A percentile compares a stretch with the other conserved stretches of the same genome.
Conservation (phyloP, 2,888 invertebrate genomes). For the Tolmerus cingulatus region DNA sequence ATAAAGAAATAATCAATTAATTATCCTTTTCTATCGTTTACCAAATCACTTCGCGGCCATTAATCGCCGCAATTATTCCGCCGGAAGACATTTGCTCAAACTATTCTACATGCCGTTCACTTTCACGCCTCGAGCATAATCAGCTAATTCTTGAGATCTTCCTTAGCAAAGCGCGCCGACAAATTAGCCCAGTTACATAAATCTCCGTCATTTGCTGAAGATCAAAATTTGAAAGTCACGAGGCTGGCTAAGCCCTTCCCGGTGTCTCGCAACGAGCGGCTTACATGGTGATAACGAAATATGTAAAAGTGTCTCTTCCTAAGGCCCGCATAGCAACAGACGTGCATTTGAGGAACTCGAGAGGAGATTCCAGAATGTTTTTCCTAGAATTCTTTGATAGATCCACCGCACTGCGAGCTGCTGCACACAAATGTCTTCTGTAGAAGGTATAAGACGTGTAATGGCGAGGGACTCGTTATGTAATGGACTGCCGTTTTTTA, state of each 20-base stretch:
- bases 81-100: not conserved
- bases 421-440: not conserved
- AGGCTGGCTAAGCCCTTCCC: not conserved
- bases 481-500: not conserved
- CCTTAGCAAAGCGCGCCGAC: not conserved
- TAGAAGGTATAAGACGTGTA: not conserved
- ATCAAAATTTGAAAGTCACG: not conserved
- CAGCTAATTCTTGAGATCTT: not conserved
- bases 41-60: not conserved
- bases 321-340: constrained; percentile 1
- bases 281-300: constrained; percentile 11
- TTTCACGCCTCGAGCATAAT: not conserved
- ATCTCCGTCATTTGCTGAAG: not conserved
- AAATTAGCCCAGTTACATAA: not conserved
- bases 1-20: not conserved
- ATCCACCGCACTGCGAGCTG: not conserved
- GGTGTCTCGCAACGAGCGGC: not conserved
- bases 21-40: not conserved
- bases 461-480: not conserved
- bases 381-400: constrained; percentile 9
- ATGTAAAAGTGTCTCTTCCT: not conserved
- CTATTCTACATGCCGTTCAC: not conserved
- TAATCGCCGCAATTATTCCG: not conserved
- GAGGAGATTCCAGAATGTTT: not conserved
- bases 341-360: not conserved